Evolutionary conservation across 2,888 invertebrate species (phyloP), one percentile per base, ranked within the genome.

Genomic region (Lycaena phlaeas): DNA sequence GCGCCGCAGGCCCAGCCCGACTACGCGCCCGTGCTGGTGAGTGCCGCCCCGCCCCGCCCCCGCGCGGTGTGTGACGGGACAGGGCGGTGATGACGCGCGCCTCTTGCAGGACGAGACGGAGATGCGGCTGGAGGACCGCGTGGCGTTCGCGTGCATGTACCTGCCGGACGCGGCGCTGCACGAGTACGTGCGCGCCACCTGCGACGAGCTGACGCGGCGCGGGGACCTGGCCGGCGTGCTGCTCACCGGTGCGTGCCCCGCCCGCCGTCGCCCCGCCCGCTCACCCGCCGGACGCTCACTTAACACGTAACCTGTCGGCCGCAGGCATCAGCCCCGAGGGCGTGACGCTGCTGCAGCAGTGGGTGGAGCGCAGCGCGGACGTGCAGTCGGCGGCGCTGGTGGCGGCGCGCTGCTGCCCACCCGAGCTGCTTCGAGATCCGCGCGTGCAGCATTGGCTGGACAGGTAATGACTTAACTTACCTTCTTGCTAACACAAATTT

Each of bases 71-170:
- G n/a, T n/a, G n/a, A n/a, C n/a, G n/a, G n/a, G n/a, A n/a, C n/a
- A n/a, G n/a, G n/a, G n/a, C n/a, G n/a, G n/a, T n/a, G n/a, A n/a
- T n/a, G n/a, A n/a, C n/a, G n/a, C n/a, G n/a, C n/a, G n/a, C n/a
- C n/a, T n/a, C n/a, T n/a, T n/a, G n/a, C n/a, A n/a, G n/a, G n/a
- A n/a, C 60, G 96, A 97, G 72, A 88, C 87, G 28, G 93, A 90
- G 31, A 90, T 97, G 78, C 90, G 92, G 0, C 89, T 97, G 5
- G 92, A 92, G 51, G 96, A 96, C 77, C 87, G 94, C 56, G 90
- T 96, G 38, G 96, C 95, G n/a, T 95, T 96, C 78, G 95, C 96
- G 12, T 92, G 94, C 61, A 90, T 91, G 61, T 96, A 91, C 81
- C 84, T 96, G 15, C 88, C 94, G 1, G 97, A 97, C 76, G 79